Conservation (phyloP, 2,113 vertebrate species). For the Rallus limicola region DNA sequence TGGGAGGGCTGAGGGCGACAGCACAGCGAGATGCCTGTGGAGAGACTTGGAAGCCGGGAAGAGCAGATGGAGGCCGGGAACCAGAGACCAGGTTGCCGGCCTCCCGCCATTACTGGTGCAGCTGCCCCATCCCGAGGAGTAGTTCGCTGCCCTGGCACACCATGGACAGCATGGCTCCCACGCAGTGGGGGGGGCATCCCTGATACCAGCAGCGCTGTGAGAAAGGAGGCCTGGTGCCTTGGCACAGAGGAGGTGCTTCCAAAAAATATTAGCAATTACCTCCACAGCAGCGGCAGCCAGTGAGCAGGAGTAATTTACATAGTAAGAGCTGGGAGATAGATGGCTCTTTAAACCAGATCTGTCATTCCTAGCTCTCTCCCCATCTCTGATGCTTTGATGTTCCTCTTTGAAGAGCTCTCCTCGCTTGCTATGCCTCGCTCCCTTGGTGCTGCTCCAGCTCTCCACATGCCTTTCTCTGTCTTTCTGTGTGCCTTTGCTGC, state of each 20-base stretch:
- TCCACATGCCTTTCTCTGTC: background rate
- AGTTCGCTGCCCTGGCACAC: background rate
- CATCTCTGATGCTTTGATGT: slow-evolving; percentile 64
- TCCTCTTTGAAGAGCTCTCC: slow-evolving; percentile 69
- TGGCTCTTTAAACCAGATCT: slow-evolving; percentile 75
- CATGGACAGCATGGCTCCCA: background rate
- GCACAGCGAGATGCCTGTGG: background rate
- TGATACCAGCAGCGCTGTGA: fast-evolving
- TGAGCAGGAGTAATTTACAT: slow-evolving; percentile 63
- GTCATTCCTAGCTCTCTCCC: slow-evolving; percentile 50
- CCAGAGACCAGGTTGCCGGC: background rate
- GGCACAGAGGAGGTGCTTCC: background rate
- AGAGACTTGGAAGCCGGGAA: background rate
- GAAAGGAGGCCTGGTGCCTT: background rate
- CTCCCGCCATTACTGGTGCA: background rate
- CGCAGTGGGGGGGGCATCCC: fast-evolving
- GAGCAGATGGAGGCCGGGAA: background rate
- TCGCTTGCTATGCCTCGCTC: slow-evolving; percentile 3
- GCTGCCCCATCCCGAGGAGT: background rate
- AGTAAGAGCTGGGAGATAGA: slow-evolving; percentile 63
- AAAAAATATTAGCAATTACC: slow-evolving; percentile 24
- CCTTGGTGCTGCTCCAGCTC: slow-evolving; percentile 60
- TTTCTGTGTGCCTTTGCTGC: background rate
- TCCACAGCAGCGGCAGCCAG: background rate
- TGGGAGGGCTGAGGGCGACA: background rate